phyloP scores from a whole-genome alignment of 2,113 vertebrate genomes.

The Sprattus sprattus region DNA sequence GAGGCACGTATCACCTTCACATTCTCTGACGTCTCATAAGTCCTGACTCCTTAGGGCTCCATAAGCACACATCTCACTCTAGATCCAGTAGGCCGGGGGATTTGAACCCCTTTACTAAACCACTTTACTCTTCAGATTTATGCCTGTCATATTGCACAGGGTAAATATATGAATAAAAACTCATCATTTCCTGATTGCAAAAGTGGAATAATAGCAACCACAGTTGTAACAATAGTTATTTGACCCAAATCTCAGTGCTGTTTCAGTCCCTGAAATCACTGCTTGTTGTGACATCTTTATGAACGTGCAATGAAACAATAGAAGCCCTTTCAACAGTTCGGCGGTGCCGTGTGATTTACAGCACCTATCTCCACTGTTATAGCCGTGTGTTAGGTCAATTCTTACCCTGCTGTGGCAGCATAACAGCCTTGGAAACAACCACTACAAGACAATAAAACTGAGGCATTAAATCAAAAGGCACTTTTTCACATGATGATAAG shows the following conservation, averaged over 20 bases:
- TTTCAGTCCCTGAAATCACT: neutral
- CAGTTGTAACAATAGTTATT: neutral
- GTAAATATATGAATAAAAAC: neutral
- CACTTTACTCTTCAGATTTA: neutral
- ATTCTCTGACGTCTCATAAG: neutral
- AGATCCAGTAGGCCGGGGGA: neutral
- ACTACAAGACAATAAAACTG: neutral
- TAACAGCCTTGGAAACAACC: neutral
- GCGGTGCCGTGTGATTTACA: neutral
- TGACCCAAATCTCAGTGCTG: neutral
- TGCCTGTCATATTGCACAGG: neutral
- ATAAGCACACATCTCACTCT: neutral
- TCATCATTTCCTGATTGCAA: neutral
- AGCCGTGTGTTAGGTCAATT: neutral
- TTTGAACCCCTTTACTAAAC: neutral
- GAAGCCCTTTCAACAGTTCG: neutral
- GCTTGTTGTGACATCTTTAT: slow-evolving; percentile 6
- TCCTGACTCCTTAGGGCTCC: neutral
- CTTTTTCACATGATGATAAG: neutral
- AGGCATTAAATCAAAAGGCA: slow-evolving; percentile 1
- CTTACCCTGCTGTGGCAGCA: neutral
- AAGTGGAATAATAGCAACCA: neutral
- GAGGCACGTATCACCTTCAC: neutral
- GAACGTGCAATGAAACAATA: neutral
- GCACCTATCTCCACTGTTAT: neutral